phyloP scores from a whole-genome alignment of 2,113 vertebrate genomes.

The Melanerpes aurifrons region DNA sequence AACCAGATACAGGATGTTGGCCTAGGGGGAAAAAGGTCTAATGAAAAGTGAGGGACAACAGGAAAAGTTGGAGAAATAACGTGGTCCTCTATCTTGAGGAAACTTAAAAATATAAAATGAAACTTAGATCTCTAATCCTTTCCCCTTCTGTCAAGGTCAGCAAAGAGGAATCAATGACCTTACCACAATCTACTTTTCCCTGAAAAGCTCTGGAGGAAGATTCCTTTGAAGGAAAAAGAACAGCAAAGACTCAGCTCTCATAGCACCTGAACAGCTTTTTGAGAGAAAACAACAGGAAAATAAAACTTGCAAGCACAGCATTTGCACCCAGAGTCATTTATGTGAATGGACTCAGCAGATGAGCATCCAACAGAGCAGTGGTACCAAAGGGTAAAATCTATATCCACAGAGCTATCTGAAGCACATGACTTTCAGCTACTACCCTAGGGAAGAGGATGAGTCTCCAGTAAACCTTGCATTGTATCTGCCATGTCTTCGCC shows the following conservation, averaged over 20 bases:
- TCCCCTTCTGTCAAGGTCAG: neutral
- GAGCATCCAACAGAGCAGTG: neutral
- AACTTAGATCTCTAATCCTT: neutral
- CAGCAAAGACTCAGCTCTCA: neutral
- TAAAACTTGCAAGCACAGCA: neutral
- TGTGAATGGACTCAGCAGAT: neutral
- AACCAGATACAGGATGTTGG: neutral
- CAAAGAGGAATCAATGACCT: neutral
- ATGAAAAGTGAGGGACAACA: neutral
- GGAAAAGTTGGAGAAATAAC: neutral
- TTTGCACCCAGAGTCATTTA: neutral
- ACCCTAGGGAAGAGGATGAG: neutral
- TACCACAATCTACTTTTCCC: neutral
- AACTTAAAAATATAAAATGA: neutral
- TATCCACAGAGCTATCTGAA: neutral
- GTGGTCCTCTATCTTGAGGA: neutral
- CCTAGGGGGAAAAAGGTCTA: neutral
- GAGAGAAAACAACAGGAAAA: neutral
- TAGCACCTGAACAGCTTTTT: neutral
- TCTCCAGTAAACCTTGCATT: neutral
- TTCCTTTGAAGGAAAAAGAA: neutral
- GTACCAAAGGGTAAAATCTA: neutral
- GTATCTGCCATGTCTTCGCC: neutral
- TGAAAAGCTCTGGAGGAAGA: neutral
- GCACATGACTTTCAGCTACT: neutral